Percentiles rank a stretch among this genome's conserved stretches.
Evolutionary conservation across 2,113 vertebrate genomes (phyloP).

Genomic region (Theropithecus gelada): DNA sequence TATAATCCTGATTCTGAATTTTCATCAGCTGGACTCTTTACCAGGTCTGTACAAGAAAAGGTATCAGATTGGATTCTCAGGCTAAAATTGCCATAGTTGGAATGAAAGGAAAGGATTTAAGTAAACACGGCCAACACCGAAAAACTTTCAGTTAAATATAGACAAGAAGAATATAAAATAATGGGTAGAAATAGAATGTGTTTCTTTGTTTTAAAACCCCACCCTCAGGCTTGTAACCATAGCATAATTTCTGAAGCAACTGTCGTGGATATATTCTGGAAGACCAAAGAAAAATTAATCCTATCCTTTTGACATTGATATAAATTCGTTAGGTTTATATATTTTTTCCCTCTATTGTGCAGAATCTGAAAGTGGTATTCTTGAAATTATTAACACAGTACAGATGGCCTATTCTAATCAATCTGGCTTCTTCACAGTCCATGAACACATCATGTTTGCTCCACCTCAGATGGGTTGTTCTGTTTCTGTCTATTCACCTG

Average conservation of each 20-base stretch:
- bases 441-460: not conserved
- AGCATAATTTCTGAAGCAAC: not conserved
- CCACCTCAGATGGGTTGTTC: not conserved
- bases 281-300: not conserved
- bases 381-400: not conserved
- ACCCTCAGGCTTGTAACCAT: not conserved
- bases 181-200: not conserved
- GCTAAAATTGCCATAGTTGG: not conserved
- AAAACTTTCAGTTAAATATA: not conserved
- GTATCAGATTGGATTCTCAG: not conserved
- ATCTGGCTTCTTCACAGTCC: not conserved
- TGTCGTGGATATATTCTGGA: not conserved
- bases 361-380: not conserved
- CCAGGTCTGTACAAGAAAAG: not conserved
- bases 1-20: not conserved
- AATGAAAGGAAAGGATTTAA: not conserved
- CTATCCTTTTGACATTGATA: not conserved
- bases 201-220: not conserved
- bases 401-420: not conserved
- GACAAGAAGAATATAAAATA: not conserved
- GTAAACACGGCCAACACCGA: not conserved
- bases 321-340: not conserved
- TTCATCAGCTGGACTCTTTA: not conserved
- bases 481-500: not conserved
- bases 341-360: not conserved